These are phyloP conservation scores for Phylloscopus trochiloides DNA, from an alignment of 2,113 vertebrate genomes.

Conservation along the genomic window DNA sequence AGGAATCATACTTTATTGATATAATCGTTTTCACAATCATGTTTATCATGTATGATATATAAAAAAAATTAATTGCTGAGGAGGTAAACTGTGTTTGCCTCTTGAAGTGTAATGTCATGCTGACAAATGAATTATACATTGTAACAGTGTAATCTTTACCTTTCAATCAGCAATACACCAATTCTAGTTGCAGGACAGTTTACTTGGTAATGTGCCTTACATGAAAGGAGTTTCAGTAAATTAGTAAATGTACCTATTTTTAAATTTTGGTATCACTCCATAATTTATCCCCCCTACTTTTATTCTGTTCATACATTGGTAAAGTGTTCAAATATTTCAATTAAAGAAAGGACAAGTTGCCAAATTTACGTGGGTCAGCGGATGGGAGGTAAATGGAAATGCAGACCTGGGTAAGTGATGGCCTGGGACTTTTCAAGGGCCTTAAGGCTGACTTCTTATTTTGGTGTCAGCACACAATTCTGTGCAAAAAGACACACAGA, in stretches of 20 bases:
- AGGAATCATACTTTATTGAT: not conserved
- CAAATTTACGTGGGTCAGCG: not conserved
- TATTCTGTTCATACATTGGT: not conserved
- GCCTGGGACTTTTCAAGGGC: not conserved
- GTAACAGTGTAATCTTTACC: not conserved
- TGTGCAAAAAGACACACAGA: not conserved
- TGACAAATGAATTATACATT: not conserved
- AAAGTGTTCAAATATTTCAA: not conserved
- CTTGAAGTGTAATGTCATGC: not conserved
- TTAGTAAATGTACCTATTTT: not conserved
- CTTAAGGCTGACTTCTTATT: not conserved
- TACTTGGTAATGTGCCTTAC: slow-evolving; percentile 32
- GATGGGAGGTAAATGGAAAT: not conserved
- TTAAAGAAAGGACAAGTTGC: not conserved
- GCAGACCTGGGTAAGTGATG: not conserved
- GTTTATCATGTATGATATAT: not conserved
- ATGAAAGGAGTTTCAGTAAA: not conserved
- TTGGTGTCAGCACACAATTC: not conserved
- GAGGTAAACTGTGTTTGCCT: not conserved
- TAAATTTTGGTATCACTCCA: not conserved
- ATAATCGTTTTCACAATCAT: not conserved
- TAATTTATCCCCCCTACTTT: not conserved
- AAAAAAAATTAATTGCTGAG: not conserved
- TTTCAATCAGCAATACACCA: not conserved
- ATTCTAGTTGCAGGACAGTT: not conserved